Evolutionary conservation across 2,888 invertebrate species (phyloP), one percentile per base, ranked within the genome.

Genomic region (Calephelis perditalis): DNA sequence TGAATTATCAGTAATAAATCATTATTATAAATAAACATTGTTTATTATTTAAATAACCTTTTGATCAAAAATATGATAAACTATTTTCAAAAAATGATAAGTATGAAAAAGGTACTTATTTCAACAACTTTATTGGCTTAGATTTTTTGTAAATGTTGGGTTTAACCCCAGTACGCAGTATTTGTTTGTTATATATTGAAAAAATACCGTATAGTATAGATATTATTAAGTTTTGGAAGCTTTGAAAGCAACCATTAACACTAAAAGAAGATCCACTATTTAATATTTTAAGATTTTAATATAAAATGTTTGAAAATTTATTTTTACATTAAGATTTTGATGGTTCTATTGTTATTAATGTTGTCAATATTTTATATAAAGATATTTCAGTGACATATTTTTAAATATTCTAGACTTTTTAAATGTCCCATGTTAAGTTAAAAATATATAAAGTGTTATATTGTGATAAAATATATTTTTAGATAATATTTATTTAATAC

Each of bases 401-500:
- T 54, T 36, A 8, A 46, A 43, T 44, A 44, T 44, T 36, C 54
- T 45, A 12, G 44, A 8, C 37, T 44, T 45, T 54, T 12, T 26
- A 37, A n/a, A 11, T 9, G 44, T 11, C 26, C 49, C 36, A 43
- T 15, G 9, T 36, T 40, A 26, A n/a, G 52, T 49, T 49, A 40
- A 26, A 59, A 76, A 75, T 78, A 66, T 76, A 77, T 75, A 73
- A 77, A 76, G 70, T 76, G 71, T 76, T 68, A 72, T 36, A 74
- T 75, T 86, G 86, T 86, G 85, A 87, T 86, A 86, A 74, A 73
- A 73, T 81, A 83, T 86, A 85, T 86, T 86, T 85, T 85, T 84
- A 82, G 82, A 85, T 67, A 68, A 77, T 80, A 78, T 83, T 80
- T 81, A 79, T 80, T 71, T 71, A 72, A 65, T 67, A 71, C 68